phyloP scores from a whole-genome alignment of 1,140 invertebrate genomes.

The Zeugodacus cucurbitae region DNA sequence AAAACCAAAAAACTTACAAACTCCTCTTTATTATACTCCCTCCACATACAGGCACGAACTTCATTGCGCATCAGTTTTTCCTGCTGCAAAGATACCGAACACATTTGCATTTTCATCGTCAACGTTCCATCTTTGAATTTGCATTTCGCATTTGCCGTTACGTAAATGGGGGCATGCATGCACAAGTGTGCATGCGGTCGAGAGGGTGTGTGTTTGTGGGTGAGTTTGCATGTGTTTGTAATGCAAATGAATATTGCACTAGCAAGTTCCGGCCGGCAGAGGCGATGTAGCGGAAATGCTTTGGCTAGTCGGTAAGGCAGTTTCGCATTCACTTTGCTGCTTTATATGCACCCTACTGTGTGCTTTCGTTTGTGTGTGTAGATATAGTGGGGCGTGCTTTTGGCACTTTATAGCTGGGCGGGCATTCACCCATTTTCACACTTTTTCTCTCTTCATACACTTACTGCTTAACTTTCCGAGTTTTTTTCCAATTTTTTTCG shows the following conservation, averaged over 20 bases:
- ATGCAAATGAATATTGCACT: slow-evolving; percentile 31
- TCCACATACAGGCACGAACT: not conserved
- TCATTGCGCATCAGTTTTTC: not conserved
- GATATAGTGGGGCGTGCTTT: not conserved
- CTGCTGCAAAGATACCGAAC: not conserved
- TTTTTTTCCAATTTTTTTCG: not conserved
- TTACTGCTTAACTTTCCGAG: not conserved
- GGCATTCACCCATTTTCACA: not conserved
- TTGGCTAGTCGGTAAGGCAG: slow-evolving; percentile 34
- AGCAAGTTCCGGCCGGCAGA: not conserved
- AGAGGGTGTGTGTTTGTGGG: not conserved
- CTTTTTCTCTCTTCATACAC: not conserved
- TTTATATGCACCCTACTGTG: not conserved
- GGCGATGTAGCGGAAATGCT: slow-evolving; percentile 30
- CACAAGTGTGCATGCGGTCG: not conserved
- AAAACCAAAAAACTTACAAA: not conserved
- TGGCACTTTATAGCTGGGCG: slow-evolving; percentile 29
- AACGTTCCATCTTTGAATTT: slow-evolving; percentile 35
- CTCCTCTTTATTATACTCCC: slow-evolving; percentile 10
- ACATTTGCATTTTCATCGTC: slow-evolving; percentile 39
- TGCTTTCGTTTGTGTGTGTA: not conserved
- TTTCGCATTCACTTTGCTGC: not conserved
- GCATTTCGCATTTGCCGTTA: slow-evolving; percentile 15
- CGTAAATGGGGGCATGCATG: not conserved
- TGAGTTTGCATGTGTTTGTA: not conserved